Percentiles rank a stretch among this genome's conserved stretches.
These are phyloP conservation scores for Poeciliopsis paucimaculata DNA, from an alignment of 2,797 vertebrate genomes.

Conservation along the genomic window DNA sequence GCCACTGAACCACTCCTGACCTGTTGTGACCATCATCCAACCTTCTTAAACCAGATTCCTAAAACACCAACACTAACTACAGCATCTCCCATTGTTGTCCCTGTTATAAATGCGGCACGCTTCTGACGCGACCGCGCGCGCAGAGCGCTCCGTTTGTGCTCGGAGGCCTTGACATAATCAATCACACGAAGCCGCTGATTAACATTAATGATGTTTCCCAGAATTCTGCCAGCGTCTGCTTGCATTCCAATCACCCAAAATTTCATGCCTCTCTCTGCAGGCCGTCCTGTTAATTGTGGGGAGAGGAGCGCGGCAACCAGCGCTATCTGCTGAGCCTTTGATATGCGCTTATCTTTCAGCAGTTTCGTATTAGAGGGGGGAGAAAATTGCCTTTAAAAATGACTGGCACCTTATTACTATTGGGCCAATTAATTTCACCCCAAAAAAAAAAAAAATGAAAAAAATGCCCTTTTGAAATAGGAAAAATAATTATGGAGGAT, in stretches of 20 bases:
- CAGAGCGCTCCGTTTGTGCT: conserved; percentile 24
- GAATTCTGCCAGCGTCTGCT: conserved; percentile 62
- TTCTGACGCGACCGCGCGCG: conserved; percentile 24
- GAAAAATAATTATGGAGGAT: conserved; percentile 65
- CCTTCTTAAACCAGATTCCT: conserved; percentile 21
- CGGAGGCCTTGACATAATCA: conserved; percentile 36
- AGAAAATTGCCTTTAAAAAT: conserved; percentile 75
- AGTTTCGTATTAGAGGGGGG: conserved; percentile 65
- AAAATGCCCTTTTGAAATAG: conserved; percentile 61
- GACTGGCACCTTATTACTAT: conserved; percentile 68
- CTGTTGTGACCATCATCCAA: conserved; percentile 2
- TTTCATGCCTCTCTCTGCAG: conserved; percentile 70
- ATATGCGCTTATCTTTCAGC: conserved; percentile 75
- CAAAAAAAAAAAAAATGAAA: conserved; percentile 59
- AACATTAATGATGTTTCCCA: conserved; percentile 68
- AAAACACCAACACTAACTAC: not conserved
- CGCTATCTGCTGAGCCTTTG: conserved; percentile 73
- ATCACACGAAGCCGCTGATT: conserved; percentile 64
- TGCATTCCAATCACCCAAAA: conserved; percentile 71
- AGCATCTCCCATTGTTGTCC: conserved; percentile 22
- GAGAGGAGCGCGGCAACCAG: conserved; percentile 55
- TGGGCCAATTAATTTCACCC: conserved; percentile 72
- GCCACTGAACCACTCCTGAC: conserved; percentile 10
- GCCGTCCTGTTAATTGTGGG: conserved; percentile 67
- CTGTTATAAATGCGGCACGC: conserved; percentile 22